Conservation (phyloP, 2,888 invertebrate species). For the Pseudococcus longispinus region DNA sequence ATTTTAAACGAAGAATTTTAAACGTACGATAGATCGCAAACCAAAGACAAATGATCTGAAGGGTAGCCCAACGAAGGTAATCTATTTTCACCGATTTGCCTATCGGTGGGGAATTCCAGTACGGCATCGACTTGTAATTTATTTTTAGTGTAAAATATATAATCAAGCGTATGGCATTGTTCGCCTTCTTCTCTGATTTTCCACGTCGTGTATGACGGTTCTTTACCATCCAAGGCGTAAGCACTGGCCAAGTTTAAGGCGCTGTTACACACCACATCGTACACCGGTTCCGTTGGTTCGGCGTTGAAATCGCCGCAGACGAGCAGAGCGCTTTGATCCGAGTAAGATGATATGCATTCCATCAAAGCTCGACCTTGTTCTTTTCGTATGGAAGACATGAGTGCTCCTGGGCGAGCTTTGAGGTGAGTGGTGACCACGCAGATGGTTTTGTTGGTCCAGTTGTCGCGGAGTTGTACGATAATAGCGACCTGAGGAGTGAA, state of each 20-base stretch:
- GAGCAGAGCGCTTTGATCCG: constrained; percentile 68
- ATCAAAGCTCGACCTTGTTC: constrained; percentile 74
- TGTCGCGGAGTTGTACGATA: constrained; percentile 66
- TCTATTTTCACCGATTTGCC: constrained; percentile 72
- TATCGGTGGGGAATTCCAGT: constrained; percentile 70
- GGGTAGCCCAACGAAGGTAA: constrained; percentile 75
- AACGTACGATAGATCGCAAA: constrained; percentile 68
- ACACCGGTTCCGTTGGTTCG: constrained; percentile 75
- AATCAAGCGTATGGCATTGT: constrained; percentile 77
- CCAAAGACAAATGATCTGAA: constrained; percentile 79
- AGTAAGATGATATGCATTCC: constrained; percentile 66
- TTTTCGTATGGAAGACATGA: constrained; percentile 72
- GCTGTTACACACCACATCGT: constrained; percentile 66
- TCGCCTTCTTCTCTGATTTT: constrained; percentile 75
- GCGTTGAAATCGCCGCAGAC: constrained; percentile 81
- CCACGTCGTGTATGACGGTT: constrained; percentile 79
- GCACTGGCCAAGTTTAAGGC: constrained; percentile 60
- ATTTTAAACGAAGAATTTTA: constrained; percentile 45
- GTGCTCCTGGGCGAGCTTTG: constrained; percentile 74
- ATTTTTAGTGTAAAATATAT: constrained; percentile 72
- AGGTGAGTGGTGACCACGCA: constrained; percentile 76
- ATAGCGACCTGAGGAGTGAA: constrained; percentile 67
- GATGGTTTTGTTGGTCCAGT: constrained; percentile 69
- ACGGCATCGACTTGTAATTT: constrained; percentile 68
- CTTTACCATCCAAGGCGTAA: constrained; percentile 62